Evolutionary conservation across 2,888 invertebrate species (phyloP).

Genomic region (Stegophylla sp.): DNA sequence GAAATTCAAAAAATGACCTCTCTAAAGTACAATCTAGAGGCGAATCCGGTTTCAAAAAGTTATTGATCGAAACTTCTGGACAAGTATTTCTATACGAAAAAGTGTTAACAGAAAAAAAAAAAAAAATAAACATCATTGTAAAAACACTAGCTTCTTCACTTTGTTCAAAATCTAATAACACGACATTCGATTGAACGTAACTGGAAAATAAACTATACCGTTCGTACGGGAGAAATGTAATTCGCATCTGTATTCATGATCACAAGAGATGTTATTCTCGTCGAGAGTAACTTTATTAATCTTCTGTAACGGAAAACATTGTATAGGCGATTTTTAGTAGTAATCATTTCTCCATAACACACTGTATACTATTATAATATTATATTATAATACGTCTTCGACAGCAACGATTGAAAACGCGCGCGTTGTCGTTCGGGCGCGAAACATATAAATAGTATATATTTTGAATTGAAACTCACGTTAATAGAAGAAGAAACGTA

Average conservation of each 20-base stretch:
- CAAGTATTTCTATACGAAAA: too few species aligned
- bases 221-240: conserved; percentile 17
- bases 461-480: neutral
- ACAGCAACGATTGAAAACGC: neutral
- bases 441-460: too few species aligned
- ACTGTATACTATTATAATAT: neutral
- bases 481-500: neutral
- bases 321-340: neutral
- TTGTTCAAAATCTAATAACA: too few species aligned
- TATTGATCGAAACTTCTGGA: too few species aligned
- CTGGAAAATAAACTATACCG: conserved; percentile 13
- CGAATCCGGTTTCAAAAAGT: too few species aligned
- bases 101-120: too few species aligned
- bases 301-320: neutral
- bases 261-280: too few species aligned
- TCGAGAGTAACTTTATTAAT: conserved; percentile 20
- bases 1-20: neutral
- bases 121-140: too few species aligned
- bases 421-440: too few species aligned
- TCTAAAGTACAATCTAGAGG: too few species aligned
- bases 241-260: neutral
- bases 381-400: conserved; percentile 3
- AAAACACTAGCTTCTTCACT: too few species aligned
- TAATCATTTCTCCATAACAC: neutral
- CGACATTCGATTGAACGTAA: neutral